phyloP scores from a whole-genome alignment of 1,140 invertebrate species.

The Bombus turneri region DNA sequence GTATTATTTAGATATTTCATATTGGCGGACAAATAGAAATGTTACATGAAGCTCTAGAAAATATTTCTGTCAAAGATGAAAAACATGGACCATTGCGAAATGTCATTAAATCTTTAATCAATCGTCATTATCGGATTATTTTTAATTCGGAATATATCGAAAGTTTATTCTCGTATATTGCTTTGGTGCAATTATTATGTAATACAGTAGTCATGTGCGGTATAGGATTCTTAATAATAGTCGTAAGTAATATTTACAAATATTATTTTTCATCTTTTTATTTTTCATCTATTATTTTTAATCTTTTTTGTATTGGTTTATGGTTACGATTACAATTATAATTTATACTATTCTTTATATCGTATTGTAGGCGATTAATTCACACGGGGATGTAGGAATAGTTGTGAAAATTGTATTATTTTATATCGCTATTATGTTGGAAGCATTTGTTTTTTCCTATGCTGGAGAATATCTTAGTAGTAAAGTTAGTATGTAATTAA shows the following conservation, averaged over 20 bases:
- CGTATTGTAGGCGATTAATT: constrained; percentile 30
- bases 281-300: too few relatives aligned
- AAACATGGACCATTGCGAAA: not conserved
- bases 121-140: constrained; percentile 51
- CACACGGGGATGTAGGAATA: not conserved
- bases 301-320: not conserved
- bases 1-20: constrained; percentile 51
- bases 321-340: not conserved
- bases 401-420: constrained; percentile 44
- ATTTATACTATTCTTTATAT: not conserved
- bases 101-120: constrained; percentile 16
- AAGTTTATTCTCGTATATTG: constrained; percentile 41
- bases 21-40: constrained; percentile 57
- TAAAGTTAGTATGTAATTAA: constrained; percentile 38
- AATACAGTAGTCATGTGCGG: constrained; percentile 56
- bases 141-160: constrained; percentile 32
- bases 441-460: constrained; percentile 58
- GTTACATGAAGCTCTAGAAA: constrained; percentile 12
- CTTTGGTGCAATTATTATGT: constrained; percentile 48
- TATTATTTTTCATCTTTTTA: not conserved
- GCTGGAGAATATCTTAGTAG: constrained; percentile 56
- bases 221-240: constrained; percentile 49
- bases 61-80: not conserved
- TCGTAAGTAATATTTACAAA: constrained; percentile 42
- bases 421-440: constrained; percentile 42